A percentile compares a stretch with the other conserved stretches of the same genome.
Conservation (phyloP, 2,888 invertebrate species). For the Phanerotoma sp. region DNA sequence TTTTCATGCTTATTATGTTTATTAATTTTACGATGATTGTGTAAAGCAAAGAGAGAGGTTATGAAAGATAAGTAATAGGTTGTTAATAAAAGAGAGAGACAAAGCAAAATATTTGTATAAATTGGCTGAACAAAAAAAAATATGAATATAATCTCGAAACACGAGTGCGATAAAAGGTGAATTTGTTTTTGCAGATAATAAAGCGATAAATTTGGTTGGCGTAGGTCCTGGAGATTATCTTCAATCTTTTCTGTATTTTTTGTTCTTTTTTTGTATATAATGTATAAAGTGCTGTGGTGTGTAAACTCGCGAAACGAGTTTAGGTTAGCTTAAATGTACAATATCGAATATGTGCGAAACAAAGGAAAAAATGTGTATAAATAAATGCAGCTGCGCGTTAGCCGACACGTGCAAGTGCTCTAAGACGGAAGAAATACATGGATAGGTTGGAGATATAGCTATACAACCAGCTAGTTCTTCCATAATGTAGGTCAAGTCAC, state of each 20-base stretch:
- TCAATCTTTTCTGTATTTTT: background rate
- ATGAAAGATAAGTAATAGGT: too few relatives aligned
- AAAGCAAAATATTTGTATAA: background rate
- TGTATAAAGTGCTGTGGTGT: too few relatives aligned
- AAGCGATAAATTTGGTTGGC: constrained; percentile 12
- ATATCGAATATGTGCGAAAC: background rate
- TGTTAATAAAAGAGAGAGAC: background rate
- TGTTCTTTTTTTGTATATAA: too few relatives aligned
- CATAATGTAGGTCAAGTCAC: constrained; percentile 46
- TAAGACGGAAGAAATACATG: background rate
- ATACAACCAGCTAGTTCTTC: constrained; percentile 33
- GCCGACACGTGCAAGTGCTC: constrained; percentile 6
- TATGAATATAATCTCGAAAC: too few relatives aligned
- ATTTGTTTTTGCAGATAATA: constrained; percentile 8
- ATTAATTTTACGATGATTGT: background rate
- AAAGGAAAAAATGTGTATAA: background rate
- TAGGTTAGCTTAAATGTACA: too few relatives aligned
- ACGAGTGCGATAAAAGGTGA: background rate
- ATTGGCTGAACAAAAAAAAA: background rate
- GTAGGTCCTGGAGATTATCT: constrained; percentile 27
- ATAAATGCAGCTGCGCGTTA: constrained; percentile 8
- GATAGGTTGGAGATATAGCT: background rate
- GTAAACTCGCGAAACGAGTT: too few relatives aligned
- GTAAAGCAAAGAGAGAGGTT: background rate
- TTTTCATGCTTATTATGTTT: background rate